phyloP scores from a whole-genome alignment of 2,888 invertebrate species.

The Lasius platythorax region DNA sequence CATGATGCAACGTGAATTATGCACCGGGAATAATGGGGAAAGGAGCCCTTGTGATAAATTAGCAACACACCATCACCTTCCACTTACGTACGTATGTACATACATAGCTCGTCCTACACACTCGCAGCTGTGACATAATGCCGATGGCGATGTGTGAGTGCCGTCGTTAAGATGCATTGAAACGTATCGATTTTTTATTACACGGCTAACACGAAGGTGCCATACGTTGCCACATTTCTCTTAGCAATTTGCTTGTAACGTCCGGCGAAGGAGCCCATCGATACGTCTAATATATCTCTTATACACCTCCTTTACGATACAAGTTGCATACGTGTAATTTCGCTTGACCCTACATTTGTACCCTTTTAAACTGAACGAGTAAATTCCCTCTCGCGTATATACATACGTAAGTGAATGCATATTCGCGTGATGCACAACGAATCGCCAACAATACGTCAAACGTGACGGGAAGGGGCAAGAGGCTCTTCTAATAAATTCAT shows the following conservation, averaged over 20 bases:
- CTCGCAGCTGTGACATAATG: slow-evolving; percentile 28
- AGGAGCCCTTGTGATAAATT: slow-evolving; percentile 45
- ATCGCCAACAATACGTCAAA: slow-evolving; percentile 41
- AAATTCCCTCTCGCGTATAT: not conserved
- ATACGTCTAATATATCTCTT: not conserved
- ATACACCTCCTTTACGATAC: not conserved
- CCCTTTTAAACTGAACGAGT: slow-evolving; percentile 1
- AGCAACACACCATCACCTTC: slow-evolving; percentile 29
- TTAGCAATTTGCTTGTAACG: not conserved
- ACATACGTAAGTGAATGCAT: not conserved
- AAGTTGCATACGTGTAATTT: not conserved
- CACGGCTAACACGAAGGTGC: slow-evolving; percentile 19
- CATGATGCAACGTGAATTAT: slow-evolving; percentile 53
- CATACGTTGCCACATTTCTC: slow-evolving; percentile 19
- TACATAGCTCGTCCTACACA: not conserved
- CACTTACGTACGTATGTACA: not conserved
- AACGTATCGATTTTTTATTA: slow-evolving; percentile 56
- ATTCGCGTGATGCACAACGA: slow-evolving; percentile 36
- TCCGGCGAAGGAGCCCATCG: slow-evolving; percentile 9
- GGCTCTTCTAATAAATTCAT: slow-evolving; percentile 40
- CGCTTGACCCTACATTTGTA: not conserved
- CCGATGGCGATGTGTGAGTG: not conserved
- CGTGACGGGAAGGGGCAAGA: not conserved
- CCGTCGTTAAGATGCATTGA: slow-evolving; percentile 52
- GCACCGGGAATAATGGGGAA: slow-evolving; percentile 51